These are phyloP conservation scores for Gortyna flavago DNA, from an alignment of 2,888 invertebrate genomes.

Conservation along the genomic window DNA sequence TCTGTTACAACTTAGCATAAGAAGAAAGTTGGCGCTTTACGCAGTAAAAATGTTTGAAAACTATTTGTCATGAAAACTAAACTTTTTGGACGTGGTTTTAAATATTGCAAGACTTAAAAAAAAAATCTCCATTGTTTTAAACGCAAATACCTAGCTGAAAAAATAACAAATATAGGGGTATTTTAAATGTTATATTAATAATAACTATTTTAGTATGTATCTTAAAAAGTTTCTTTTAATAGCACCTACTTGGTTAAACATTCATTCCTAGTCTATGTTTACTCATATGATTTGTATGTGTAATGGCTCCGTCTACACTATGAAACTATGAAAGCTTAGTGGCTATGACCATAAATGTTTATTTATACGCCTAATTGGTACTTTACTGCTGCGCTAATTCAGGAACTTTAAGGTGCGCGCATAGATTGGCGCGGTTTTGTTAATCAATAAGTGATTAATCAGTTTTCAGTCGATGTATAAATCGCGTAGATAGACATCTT, in stretches of 20 bases:
- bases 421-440: conserved; percentile 12
- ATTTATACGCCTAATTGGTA: conserved; percentile 62
- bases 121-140: no score
- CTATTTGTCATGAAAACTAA: background rate
- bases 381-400: conserved; percentile 56
- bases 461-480: background rate
- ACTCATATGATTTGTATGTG: conserved; percentile 29
- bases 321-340: conserved; percentile 52
- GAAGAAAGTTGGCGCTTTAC: background rate
- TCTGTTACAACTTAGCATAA: background rate
- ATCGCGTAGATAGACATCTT: background rate
- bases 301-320: conserved; percentile 26
- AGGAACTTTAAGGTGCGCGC: conserved; percentile 27
- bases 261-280: background rate
- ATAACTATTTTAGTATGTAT: background rate
- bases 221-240: background rate
- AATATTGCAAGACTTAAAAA: background rate
- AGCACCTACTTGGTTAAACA: background rate
- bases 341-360: conserved; percentile 61
- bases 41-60: background rate
- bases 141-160: no score
- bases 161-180: background rate
- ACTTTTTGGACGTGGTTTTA: background rate
- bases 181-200: background rate
- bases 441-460: background rate